Percentiles rank a stretch among this genome's conserved stretches.
These are phyloP conservation scores for Nowickia ferox DNA, from an alignment of 2,888 invertebrate species.

Conservation along the genomic window DNA sequence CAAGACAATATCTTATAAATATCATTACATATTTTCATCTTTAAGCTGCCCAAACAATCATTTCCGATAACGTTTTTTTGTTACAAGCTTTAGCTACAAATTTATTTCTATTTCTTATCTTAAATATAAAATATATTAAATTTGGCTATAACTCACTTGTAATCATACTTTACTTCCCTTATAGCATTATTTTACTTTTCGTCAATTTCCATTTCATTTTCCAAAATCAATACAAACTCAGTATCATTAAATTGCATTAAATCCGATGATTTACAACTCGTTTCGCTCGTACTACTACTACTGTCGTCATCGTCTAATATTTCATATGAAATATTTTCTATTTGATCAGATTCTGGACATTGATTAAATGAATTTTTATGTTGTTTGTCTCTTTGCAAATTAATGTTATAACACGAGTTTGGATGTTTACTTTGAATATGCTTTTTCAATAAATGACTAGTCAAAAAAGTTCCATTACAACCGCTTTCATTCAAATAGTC, in stretches of 20 bases:
- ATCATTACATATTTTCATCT: too few species aligned
- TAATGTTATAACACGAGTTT: neutral
- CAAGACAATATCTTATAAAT: too few species aligned
- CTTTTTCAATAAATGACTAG: constrained; percentile 62
- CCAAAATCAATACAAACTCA: constrained; percentile 17
- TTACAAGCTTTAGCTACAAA: too few species aligned
- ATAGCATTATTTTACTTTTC: constrained; percentile 17
- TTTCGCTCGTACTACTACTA: neutral
- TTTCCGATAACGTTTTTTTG: too few species aligned
- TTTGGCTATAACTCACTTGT: neutral
- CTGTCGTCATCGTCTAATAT: constrained; percentile 9
- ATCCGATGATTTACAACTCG: too few species aligned
- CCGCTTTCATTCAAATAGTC: constrained; percentile 55
- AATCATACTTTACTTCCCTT: neutral
- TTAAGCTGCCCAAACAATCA: too few species aligned
- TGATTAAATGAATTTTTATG: neutral
- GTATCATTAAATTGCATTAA: neutral
- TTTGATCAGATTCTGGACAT: neutral
- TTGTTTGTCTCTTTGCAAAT: neutral
- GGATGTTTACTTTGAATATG: constrained; percentile 72
- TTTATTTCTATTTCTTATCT: too few species aligned
- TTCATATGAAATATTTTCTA: constrained; percentile 20
- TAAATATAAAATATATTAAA: neutral
- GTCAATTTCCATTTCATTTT: constrained; percentile 11
- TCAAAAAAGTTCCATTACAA: constrained; percentile 66